Conservation (phyloP, 1,140 invertebrate genomes). For the Scaptomyza montana region DNA sequence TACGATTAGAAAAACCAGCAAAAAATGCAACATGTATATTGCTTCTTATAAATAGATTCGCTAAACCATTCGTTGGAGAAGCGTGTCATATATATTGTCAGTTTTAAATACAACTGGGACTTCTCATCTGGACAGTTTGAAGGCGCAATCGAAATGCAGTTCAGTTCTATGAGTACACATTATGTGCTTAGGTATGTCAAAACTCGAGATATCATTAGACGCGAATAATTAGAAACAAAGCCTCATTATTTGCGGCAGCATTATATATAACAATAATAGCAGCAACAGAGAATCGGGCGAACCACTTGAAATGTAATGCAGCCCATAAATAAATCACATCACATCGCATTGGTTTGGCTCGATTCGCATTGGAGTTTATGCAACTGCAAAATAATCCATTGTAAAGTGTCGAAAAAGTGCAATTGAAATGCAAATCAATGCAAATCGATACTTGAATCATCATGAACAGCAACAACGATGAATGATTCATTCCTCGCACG, state of each 20-base stretch:
- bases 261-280: slow-evolving; percentile 22
- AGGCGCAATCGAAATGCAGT: slow-evolving; percentile 22
- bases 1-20: too few relatives aligned
- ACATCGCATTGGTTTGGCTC: slow-evolving; percentile 18
- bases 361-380: slow-evolving; percentile 21
- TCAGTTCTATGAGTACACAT: slow-evolving; percentile 5
- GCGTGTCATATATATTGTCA: neutral
- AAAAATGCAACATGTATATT: slow-evolving; percentile 28
- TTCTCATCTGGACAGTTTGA: slow-evolving; percentile 40
- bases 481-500: slow-evolving; percentile 78
- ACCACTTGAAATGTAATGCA: slow-evolving; percentile 75
- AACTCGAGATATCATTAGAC: slow-evolving; percentile 56
- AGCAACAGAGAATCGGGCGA: slow-evolving; percentile 14
- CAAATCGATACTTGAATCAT: slow-evolving; percentile 81
- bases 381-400: slow-evolving; percentile 78
- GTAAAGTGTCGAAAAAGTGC: slow-evolving; percentile 80
- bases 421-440: slow-evolving; percentile 81
- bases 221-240: slow-evolving; percentile 69
- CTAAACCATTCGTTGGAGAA: neutral
- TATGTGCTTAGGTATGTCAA: slow-evolving; percentile 51
- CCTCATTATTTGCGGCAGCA: slow-evolving; percentile 66
- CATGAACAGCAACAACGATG: slow-evolving; percentile 52
- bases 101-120: slow-evolving; percentile 17
- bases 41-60: slow-evolving; percentile 62
- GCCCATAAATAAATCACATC: slow-evolving; percentile 74